Conservation (phyloP, 2,888 invertebrate species). For the Rotaria socialis region DNA sequence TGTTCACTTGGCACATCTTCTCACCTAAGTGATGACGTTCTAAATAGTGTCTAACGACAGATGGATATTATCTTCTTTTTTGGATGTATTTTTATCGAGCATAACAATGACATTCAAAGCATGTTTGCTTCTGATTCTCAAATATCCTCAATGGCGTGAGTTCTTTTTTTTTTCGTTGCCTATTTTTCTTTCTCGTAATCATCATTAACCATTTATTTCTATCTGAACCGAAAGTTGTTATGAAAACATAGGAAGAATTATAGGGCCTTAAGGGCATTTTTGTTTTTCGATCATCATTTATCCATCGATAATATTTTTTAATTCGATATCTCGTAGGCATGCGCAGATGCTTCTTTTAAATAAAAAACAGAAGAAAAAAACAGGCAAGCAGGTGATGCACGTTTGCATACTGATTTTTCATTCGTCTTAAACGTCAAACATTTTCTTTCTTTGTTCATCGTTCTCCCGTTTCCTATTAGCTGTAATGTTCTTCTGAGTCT, state of each 20-base stretch:
- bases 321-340: background rate
- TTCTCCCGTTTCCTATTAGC: slow-evolving; percentile 12
- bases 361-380: background rate
- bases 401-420: slow-evolving; percentile 17
- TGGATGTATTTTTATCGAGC: background rate
- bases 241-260: background rate
- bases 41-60: background rate
- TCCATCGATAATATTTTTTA: background rate
- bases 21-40: slow-evolving; percentile 30
- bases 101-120: slow-evolving; percentile 3
- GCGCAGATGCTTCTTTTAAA: slow-evolving; percentile 5
- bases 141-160: background rate
- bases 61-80: background rate
- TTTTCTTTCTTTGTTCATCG: slow-evolving; percentile 22
- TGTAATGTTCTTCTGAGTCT: slow-evolving; percentile 3
- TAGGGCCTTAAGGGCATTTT: background rate
- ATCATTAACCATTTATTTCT: background rate
- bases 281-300: background rate
- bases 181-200: background rate
- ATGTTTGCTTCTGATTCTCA: background rate
- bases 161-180: background rate
- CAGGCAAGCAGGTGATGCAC: background rate
- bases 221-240: background rate
- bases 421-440: slow-evolving; percentile 22
- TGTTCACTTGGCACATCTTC: background rate